Evolutionary conservation across 2,888 invertebrate species (phyloP).

Genomic region (Empis stercorea): DNA sequence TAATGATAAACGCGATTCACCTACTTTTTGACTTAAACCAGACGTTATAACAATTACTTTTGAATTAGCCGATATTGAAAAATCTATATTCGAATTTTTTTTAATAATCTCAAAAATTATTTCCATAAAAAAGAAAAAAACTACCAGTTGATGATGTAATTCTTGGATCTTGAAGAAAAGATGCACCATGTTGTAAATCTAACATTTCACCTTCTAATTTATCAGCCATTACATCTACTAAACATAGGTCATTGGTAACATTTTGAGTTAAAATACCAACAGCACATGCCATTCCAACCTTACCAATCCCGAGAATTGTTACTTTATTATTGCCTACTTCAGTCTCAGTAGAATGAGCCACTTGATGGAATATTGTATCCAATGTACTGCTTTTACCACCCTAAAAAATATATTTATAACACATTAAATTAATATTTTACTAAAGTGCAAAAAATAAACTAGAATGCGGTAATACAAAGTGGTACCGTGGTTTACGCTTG

Average conservation of each 20-base stretch:
- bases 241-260: slow-evolving; percentile 59
- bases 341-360: slow-evolving; percentile 37
- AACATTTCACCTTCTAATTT: slow-evolving; percentile 72
- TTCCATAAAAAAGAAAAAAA: too few species aligned
- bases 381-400: not conserved
- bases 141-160: slow-evolving; percentile 43
- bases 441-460: too few species aligned
- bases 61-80: slow-evolving; percentile 57
- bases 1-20: slow-evolving; percentile 61
- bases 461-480: too few species aligned
- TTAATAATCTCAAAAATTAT: not conserved
- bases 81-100: slow-evolving; percentile 52
- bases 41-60: slow-evolving; percentile 75
- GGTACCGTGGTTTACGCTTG: too few species aligned
- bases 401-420: too few species aligned
- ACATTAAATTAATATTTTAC: too few species aligned
- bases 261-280: slow-evolving; percentile 66
- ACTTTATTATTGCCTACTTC: slow-evolving; percentile 49
- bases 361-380: slow-evolving; percentile 13
- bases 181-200: slow-evolving; percentile 74
- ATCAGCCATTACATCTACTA: slow-evolving; percentile 64
- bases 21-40: slow-evolving; percentile 67
- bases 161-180: slow-evolving; percentile 60
- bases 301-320: slow-evolving; percentile 70
- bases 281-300: slow-evolving; percentile 79